Evolutionary conservation across 2,888 invertebrate species (phyloP).

Genomic region (Mellilla xanthometata): DNA sequence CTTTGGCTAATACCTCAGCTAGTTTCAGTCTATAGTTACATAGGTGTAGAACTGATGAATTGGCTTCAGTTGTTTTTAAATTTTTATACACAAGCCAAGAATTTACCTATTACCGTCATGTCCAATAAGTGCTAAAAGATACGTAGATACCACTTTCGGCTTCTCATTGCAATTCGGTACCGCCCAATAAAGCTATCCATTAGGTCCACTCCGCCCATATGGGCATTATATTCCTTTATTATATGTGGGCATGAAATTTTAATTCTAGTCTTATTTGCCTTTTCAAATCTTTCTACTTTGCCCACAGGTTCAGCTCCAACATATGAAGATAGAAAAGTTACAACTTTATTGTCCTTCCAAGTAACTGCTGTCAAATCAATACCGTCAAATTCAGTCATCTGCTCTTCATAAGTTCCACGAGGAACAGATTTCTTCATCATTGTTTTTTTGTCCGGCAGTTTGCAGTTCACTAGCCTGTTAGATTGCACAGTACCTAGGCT

Average conservation of each 20-base stretch:
- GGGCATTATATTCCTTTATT: constrained; percentile 42
- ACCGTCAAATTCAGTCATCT: constrained; percentile 37
- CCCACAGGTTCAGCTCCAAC: constrained; percentile 34
- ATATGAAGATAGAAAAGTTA: constrained; percentile 42
- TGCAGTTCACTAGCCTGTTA: constrained; percentile 34
- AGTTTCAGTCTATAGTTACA: constrained; percentile 44
- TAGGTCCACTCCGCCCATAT: constrained; percentile 51
- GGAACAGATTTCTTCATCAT: constrained; percentile 40
- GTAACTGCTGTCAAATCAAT: constrained; percentile 38
- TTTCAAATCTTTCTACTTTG: constrained; percentile 36
- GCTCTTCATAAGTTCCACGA: constrained; percentile 38
- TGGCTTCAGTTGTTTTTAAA: constrained; percentile 25
- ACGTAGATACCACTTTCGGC: constrained; percentile 32
- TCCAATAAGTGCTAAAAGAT: constrained; percentile 48
- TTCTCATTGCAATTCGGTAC: constrained; percentile 35
- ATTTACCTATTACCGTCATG: constrained; percentile 45
- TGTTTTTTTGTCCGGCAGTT: constrained; percentile 40
- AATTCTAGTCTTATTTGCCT: constrained; percentile 29
- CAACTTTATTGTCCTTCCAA: constrained; percentile 45
- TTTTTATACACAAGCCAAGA: constrained; percentile 42
- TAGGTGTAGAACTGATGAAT: constrained; percentile 35
- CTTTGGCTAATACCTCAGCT: constrained; percentile 41
- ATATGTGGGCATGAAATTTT: constrained; percentile 35
- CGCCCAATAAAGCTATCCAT: constrained; percentile 35
- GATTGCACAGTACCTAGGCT: constrained; percentile 19